Conservation (phyloP, 2,797 vertebrate species). For the Aeoliscus strigatus region DNA sequence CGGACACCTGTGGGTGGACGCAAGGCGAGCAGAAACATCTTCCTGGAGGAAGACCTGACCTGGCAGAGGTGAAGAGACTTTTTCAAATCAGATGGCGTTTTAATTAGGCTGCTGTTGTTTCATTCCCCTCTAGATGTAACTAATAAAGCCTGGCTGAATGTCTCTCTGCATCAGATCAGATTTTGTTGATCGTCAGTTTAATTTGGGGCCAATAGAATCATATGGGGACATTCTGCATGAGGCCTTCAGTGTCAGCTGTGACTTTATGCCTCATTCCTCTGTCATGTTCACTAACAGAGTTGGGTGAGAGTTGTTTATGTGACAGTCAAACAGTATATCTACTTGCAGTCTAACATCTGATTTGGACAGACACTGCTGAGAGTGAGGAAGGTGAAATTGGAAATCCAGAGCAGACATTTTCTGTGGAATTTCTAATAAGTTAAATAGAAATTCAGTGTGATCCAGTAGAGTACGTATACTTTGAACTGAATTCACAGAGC, state of each 20-base stretch:
- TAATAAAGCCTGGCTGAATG: not conserved
- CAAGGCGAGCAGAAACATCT: slow-evolving; percentile 94
- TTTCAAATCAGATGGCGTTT: not conserved
- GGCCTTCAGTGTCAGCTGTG: slow-evolving; percentile 1
- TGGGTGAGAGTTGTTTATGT: too few species aligned
- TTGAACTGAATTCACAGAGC: too few species aligned
- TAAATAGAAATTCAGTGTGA: too few species aligned
- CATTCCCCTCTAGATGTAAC: not conserved
- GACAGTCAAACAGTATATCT: too few species aligned
- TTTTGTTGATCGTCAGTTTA: not conserved
- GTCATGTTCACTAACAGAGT: not conserved
- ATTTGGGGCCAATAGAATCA: slow-evolving; percentile 2
- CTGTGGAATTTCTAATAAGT: too few species aligned
- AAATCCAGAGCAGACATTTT: too few species aligned
- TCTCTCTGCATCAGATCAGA: slow-evolving; percentile 4
- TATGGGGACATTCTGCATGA: not conserved
- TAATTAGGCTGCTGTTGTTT: not conserved
- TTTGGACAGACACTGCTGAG: too few species aligned
- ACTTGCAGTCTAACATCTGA: too few species aligned
- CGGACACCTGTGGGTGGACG: slow-evolving; percentile 91
- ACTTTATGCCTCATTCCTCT: not conserved
- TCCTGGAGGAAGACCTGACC: slow-evolving; percentile 92
- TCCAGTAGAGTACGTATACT: too few species aligned
- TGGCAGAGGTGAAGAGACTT: slow-evolving; percentile 87
- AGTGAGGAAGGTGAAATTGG: too few species aligned